Evolutionary conservation across 64 coral and sea anemone species (phyloP).

Genomic region (Montipora cactus): DNA sequence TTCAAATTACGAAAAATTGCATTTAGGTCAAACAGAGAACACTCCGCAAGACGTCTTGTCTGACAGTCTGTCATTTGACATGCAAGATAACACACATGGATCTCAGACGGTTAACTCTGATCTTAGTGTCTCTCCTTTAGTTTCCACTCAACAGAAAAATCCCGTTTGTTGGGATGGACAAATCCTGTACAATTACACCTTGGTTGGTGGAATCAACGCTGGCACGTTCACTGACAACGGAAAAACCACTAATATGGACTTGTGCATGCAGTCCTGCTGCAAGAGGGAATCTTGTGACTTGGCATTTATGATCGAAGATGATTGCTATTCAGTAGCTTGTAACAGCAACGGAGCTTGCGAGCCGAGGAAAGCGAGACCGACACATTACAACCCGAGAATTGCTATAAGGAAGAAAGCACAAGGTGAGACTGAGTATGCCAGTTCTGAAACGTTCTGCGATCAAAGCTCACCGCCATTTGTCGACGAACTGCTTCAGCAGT

Average conservation of each 20-base stretch:
- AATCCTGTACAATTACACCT: constrained; percentile 77
- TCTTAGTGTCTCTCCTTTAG: constrained; percentile 1
- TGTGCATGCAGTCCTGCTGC: constrained; percentile 96
- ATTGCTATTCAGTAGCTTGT: constrained; percentile 93
- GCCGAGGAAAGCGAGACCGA: constrained; percentile 75
- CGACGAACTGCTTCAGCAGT: too few relatives aligned
- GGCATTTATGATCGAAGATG: constrained; percentile 96
- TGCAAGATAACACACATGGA: neutral
- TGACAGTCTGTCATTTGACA: neutral
- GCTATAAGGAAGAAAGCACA: constrained; percentile 72
- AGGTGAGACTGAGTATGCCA: constrained; percentile 25
- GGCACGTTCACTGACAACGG: constrained; percentile 93
- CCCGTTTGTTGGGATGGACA: constrained; percentile 87
- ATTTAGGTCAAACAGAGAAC: constrained; percentile 8
- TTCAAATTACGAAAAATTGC: neutral
- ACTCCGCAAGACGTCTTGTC: neutral
- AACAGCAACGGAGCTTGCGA: constrained; percentile 78
- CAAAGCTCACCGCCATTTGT: too few relatives aligned
- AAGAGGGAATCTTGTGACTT: constrained; percentile 86
- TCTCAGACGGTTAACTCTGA: neutral
- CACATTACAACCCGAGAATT: constrained; percentile 87
- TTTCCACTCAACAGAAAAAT: constrained; percentile 12
- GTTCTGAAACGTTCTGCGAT: too few relatives aligned
- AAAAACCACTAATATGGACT: constrained; percentile 85
- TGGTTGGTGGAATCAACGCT: constrained; percentile 82